Evolutionary conservation across 92 coral and sea anemone species (phyloP).

Genomic region (Muricea muricata): DNA sequence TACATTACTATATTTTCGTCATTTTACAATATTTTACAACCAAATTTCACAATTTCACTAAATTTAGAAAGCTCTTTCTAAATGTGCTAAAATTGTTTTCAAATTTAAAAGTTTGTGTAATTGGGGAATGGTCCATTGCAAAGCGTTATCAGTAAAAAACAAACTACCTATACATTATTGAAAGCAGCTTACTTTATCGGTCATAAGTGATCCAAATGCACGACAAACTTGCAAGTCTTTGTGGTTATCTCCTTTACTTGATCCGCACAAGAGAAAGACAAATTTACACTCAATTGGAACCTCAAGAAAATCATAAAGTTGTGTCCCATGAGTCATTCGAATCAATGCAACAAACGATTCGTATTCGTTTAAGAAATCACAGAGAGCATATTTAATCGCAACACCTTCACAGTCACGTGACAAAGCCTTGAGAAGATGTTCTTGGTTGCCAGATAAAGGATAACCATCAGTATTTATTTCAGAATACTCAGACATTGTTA

Average conservation of each 20-base stretch:
- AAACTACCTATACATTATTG: no score
- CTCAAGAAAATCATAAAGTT: conserved; percentile 36
- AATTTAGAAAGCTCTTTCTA: no score
- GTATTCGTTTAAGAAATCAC: conserved; percentile 16
- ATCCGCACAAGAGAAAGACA: conserved; percentile 25
- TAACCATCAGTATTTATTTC: conserved; percentile 4
- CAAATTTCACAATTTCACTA: no score
- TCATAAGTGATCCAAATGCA: conserved; percentile 35
- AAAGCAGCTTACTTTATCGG: conserved; percentile 21
- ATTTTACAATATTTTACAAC: no score
- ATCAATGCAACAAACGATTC: conserved; percentile 23
- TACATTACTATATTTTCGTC: no score
- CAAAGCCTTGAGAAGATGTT: conserved; percentile 31
- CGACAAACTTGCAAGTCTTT: conserved; percentile 35
- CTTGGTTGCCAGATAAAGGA: conserved; percentile 28
- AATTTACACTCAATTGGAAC: conserved; percentile 37
- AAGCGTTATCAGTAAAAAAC: no score
- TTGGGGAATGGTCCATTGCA: no score
- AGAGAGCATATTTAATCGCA: conserved; percentile 21
- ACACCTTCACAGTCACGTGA: conserved; percentile 37
- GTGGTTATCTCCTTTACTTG: background rate
- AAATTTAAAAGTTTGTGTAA: no score
- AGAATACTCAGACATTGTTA: conserved; percentile 9
- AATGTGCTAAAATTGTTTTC: no score
- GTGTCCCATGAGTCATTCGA: background rate